Evolutionary conservation across 1,140 invertebrate species (phyloP), one percentile per base, ranked within the genome.

Genomic region (Phymorhynchus buccinoides): DNA sequence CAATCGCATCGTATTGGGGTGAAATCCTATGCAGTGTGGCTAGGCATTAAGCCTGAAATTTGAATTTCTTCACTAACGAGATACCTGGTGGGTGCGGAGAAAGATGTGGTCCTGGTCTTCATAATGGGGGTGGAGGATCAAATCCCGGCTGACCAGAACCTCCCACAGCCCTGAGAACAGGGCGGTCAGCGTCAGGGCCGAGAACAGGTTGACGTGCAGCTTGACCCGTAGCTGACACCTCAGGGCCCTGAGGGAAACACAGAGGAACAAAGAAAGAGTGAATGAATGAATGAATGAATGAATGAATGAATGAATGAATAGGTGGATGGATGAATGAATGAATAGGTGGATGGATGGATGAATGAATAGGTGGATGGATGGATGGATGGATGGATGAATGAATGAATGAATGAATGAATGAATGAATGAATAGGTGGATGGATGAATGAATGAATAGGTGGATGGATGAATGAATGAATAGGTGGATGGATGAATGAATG

Each of bases 201-300:
- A 30, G 35, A 88, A 87, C 30, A 88, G 71, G 27, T 86, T 78
- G 18, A 86, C 84, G 42, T 87, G 86, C 39, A 87, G 52, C 78
- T 85, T 85, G 27, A 87, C 86, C 56, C 86, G 71, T 35, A 86
- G 75, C 32, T 87, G 86, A 32, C 41, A 62, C 6, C 86, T 82
- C 37, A 87, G 66, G 9, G 44, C 37, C 37, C 85, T 87, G 44
- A 0, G 79, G 66, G 39, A 39, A 39, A n/a, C 73, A 83, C 27
- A 37, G 35, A 56, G 6, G 3, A 22, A 35, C 16, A 80, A 22
- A 30, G 30, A 78, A 18, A 71, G 12, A 71, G 66, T 71, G 27
- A 9, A 35, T 3, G 52, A 14, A 27, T 56, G 52, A 14, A 27
- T 56, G 52, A 14, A 27, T 56, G 52, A 14, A 56, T 68, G 7